These are phyloP conservation scores for Pseudococcus jackbeardsleyi DNA, from an alignment of 2,888 invertebrate genomes.

Conservation along the genomic window DNA sequence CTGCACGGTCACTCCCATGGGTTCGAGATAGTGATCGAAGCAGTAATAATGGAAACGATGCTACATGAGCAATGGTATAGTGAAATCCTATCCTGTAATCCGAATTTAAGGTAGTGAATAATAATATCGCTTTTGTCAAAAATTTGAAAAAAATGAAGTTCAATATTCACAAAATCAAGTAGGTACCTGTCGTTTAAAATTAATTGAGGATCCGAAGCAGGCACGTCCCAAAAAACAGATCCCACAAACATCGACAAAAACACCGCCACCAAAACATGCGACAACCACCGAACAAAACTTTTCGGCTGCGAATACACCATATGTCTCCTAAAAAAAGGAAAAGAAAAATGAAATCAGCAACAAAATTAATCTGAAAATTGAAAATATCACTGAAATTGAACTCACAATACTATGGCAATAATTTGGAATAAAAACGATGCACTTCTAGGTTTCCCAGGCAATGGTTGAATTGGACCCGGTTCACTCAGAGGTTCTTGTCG, in stretches of 20 bases:
- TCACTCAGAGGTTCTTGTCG: conserved; percentile 77
- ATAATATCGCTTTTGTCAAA: no score
- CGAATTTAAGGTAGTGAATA: not conserved
- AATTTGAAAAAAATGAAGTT: no score
- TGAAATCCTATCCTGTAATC: conserved; percentile 82
- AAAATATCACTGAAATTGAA: not conserved
- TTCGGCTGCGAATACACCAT: conserved; percentile 87
- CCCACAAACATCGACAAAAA: conserved; percentile 87
- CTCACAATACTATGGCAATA: conserved; percentile 78
- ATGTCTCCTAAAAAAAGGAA: conserved; percentile 69
- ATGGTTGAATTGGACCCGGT: conserved; percentile 84
- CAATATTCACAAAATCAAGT: no score
- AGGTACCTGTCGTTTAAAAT: conserved; percentile 68
- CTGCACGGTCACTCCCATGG: conserved; percentile 71
- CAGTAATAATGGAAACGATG: conserved; percentile 83
- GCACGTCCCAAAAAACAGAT: conserved; percentile 90
- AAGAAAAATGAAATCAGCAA: no score
- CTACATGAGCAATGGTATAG: conserved; percentile 83
- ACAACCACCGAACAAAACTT: conserved; percentile 83
- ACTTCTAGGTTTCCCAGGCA: conserved; percentile 77
- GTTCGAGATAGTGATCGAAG: conserved; percentile 74
- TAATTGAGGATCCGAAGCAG: conserved; percentile 79
- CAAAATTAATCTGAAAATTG: no score
- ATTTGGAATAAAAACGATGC: conserved; percentile 80
- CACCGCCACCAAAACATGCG: conserved; percentile 83